phyloP scores from a whole-genome alignment of 2,797 vertebrate genomes.

The Florisuga fusca region DNA sequence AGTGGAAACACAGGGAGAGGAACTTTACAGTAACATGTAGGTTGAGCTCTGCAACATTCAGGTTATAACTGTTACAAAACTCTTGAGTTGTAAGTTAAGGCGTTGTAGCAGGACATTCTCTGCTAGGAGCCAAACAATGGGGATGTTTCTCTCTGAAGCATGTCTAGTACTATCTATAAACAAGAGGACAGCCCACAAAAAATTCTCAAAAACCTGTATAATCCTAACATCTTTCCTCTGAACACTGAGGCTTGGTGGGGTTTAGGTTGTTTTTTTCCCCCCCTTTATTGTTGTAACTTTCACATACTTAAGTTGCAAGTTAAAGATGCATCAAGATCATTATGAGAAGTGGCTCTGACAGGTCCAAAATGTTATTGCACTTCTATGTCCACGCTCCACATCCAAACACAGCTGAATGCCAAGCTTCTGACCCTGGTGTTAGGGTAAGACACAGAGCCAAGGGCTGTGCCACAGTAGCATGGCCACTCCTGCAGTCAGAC shows the following conservation, averaged over 20 bases:
- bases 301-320: neutral
- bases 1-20: neutral
- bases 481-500: neutral
- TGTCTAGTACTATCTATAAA: neutral
- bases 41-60: neutral
- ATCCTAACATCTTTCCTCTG: neutral
- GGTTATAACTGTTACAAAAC: neutral
- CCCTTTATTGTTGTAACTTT: neutral
- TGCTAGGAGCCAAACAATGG: neutral
- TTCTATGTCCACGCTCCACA: fast-evolving
- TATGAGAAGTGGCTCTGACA: neutral
- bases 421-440: neutral
- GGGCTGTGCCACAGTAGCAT: neutral
- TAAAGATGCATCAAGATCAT: neutral
- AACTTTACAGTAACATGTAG: fast-evolving
- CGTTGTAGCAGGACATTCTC: neutral
- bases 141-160: neutral
- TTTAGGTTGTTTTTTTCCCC: neutral
- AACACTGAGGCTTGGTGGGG: neutral
- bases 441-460: neutral
- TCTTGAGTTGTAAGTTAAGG: neutral
- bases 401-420: neutral
- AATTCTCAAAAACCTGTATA: neutral
- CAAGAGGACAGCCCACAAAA: neutral
- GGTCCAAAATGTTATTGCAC: neutral